Evolutionary conservation across 2,113 vertebrate genomes (phyloP), one percentile per base, ranked within the genome.

Genomic region (Plotosus lineatus): DNA sequence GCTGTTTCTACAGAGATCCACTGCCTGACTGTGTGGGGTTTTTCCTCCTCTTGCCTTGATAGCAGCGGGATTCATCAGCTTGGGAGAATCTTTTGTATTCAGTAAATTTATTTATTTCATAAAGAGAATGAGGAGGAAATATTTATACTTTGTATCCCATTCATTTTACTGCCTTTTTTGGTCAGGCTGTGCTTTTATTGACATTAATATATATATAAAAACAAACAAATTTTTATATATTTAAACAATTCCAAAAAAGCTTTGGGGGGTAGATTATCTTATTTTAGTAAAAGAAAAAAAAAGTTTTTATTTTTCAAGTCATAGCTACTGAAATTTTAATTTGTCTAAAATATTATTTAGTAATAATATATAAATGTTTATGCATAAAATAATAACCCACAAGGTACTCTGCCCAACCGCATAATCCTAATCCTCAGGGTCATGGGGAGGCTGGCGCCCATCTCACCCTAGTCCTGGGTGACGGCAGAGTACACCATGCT

Each of bases 1-100:
- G 68, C 42, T 82, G 75, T 78, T 61, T 50, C 60, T 68, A 33
- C 9, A 21, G 53, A 72, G 36, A 75, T 56, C 68, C 46, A 68
- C 42, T 60, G 38, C 17, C 55, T 36, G 10, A 15, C 6, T 33
- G 26, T 50, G 26, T 12, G 6, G 76, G n/a, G 36, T 50, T 31
- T 19, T 36, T n/a, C n/a, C 6, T 3, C 11, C 1, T 26, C 10
- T 46, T 40, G n/a, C 56, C 56, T 46, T 33, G 55, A 77, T 26
- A 0, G 5, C 75, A 23, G 40, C 15, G 44, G 14, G 12, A 40
- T 75, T 75, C 23, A 42, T 75, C 51, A 10, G 28, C 74, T 3
- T 3, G 5, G 72, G 55, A 75, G 53, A 53, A 15, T n/a, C 11
- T 56, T 75, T 56, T 26, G 7, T 42, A 38, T 42, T 10, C 8